Evolutionary conservation across 2,888 invertebrate species (phyloP).

Genomic region (Molanna angustata): DNA sequence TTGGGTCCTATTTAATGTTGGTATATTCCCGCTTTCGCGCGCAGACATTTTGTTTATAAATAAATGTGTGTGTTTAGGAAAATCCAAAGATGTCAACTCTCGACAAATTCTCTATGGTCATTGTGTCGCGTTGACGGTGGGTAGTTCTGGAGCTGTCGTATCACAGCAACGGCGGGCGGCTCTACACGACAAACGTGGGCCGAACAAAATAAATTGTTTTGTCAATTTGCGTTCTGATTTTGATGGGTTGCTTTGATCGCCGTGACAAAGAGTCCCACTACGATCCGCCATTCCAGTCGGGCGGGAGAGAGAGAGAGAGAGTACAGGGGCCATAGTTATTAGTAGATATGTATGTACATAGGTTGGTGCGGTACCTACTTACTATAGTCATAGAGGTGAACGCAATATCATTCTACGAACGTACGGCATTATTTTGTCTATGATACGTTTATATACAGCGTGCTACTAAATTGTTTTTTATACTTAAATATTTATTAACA

Average conservation of each 20-base stretch:
- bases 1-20: no score
- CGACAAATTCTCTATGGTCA: background rate
- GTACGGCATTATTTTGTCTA: background rate
- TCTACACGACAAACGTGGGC: conserved; percentile 9
- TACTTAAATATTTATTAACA: no score
- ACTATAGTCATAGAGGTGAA: background rate
- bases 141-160: background rate
- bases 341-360: no score
- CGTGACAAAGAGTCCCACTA: conserved; percentile 23
- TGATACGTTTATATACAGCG: background rate
- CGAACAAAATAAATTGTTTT: conserved; percentile 31
- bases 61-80: no score
- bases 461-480: no score
- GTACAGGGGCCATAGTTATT: no score
- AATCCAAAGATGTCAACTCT: background rate
- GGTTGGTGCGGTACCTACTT: no score
- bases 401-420: background rate
- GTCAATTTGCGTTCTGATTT: conserved; percentile 31
- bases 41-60: background rate
- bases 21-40: no score
- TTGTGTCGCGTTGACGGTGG: background rate
- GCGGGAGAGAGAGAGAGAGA: no score
- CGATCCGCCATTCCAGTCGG: background rate
- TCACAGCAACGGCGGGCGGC: no score
- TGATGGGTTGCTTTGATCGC: conserved; percentile 31